Base-by-base conservation (phyloP, 2,113 vertebrate genomes). In the Ploceus nigricollis region DNA sequence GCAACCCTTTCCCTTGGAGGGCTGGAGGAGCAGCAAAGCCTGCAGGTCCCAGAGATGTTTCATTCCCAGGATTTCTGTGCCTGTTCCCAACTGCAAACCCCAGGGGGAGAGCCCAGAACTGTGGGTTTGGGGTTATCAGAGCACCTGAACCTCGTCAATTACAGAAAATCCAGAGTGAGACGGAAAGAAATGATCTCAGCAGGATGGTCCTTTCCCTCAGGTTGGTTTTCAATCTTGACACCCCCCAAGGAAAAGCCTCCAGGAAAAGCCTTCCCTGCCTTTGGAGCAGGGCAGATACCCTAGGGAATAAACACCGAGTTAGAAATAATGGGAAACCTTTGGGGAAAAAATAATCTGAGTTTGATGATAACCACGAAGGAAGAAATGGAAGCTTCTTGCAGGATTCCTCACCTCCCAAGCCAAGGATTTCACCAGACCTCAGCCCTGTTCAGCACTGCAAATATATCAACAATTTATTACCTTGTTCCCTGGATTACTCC, bases 1-100 rank as follows among this genome's bases (percentile, higher is more conserved):
- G 71, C 77, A 51, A 1, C 11, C 1, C 0, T 21, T 72, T 23
- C 40, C 39, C 60, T 58, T 6, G 0, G 20, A 45, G 53, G 48
- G 84, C 81, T 82, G 82, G 13, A 86, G 85, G 39, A 93, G 68
- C 75, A 72, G 50, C 0, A 9, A 33, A 39, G 47, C 57, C 58
- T 7, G 40, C 21, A 69, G 53, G 33, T 86, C 17, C 58, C 1
- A 1, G 45, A 70, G 50, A 20, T 39, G 82, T 86, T 88, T 50
- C 19, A 54, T 76, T 73, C n/a, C 70, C 39, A 13, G 61, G 10
- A 6, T 33, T 89, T 93, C 70, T 77, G 12, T 80, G 64, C 37
- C 44, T 27, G 31, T 48, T 82, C 60, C 40, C 33, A 71, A 8
- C 31, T 30, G 58, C 58, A 89, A 92, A 65, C 1, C 39, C 60